Percentiles rank a stretch among this genome's conserved stretches.
Conservation (phyloP, 1,140 invertebrate genomes). For the Drosophila pandora region DNA sequence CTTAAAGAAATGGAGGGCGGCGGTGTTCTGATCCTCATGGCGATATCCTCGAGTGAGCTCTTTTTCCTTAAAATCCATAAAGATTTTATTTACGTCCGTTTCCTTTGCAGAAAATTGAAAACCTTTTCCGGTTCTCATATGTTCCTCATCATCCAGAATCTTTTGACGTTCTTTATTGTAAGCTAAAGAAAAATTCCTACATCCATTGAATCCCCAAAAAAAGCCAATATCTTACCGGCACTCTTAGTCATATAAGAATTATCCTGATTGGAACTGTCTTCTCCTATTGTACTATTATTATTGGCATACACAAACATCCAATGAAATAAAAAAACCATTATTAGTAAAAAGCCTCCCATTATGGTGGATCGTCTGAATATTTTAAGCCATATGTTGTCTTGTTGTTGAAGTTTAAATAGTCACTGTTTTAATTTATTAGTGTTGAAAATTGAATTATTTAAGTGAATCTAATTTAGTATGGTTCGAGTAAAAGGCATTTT, state of each 20-base stretch:
- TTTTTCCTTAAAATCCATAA: constrained; percentile 87
- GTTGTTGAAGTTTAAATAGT: no score
- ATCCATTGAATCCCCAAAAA: not conserved
- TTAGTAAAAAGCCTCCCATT: no score
- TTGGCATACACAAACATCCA: no score
- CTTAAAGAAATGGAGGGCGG: constrained; percentile 88
- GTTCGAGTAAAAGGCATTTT: no score
- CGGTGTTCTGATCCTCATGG: constrained; percentile 81
- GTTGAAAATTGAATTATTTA: no score
- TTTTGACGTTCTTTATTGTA: not conserved
- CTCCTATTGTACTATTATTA: no score
- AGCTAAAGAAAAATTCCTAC: not conserved
- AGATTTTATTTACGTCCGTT: constrained; percentile 86
- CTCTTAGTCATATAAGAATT: not conserved
- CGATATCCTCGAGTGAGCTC: not conserved
- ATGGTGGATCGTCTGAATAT: no score
- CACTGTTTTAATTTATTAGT: no score
- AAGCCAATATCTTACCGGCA: not conserved
- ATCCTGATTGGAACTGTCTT: no score
- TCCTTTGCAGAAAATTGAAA: constrained; percentile 82
- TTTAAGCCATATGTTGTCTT: no score
- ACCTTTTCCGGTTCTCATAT: not conserved
- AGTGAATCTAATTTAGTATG: no score
- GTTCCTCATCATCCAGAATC: not conserved
- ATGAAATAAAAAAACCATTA: no score